Evolutionary conservation across 2,888 invertebrate genomes (phyloP).

Genomic region (Hypolimnas misippus): DNA sequence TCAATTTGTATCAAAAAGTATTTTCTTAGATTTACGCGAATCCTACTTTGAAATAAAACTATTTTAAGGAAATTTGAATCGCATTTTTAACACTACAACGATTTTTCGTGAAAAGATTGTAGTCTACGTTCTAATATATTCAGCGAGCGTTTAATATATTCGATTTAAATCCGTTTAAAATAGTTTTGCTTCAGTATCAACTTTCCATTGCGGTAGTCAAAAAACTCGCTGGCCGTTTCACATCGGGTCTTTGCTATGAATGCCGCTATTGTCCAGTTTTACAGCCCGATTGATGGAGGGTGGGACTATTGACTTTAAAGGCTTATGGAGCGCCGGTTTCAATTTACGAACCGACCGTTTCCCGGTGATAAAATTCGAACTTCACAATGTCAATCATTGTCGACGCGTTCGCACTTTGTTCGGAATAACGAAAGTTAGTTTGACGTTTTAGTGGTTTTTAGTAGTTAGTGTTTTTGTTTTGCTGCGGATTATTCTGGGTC

Average conservation of each 20-base stretch:
- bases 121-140: too few species aligned
- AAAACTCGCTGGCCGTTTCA: constrained; percentile 20
- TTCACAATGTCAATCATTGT: constrained; percentile 20
- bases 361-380: constrained; percentile 57
- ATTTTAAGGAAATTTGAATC: too few species aligned
- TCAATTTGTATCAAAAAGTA: too few species aligned
- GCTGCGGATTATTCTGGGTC: background rate
- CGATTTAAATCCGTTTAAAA: too few species aligned
- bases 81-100: too few species aligned
- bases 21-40: too few species aligned
- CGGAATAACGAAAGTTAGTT: background rate
- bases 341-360: constrained; percentile 59
- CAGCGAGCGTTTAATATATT: too few species aligned
- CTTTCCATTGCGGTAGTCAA: background rate
- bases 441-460: background rate
- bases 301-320: constrained; percentile 73
- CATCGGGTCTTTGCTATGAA: constrained; percentile 8
- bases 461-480: background rate
- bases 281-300: constrained; percentile 61
- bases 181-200: too few species aligned
- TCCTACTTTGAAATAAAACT: too few species aligned
- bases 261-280: constrained; percentile 60
- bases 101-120: too few species aligned
- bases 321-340: constrained; percentile 70
- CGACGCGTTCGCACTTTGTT: constrained; percentile 22